A percentile compares a stretch with the other conserved stretches of the same genome.
Evolutionary conservation across 2,888 invertebrate genomes (phyloP).

Genomic region (Nebria brevicollis): DNA sequence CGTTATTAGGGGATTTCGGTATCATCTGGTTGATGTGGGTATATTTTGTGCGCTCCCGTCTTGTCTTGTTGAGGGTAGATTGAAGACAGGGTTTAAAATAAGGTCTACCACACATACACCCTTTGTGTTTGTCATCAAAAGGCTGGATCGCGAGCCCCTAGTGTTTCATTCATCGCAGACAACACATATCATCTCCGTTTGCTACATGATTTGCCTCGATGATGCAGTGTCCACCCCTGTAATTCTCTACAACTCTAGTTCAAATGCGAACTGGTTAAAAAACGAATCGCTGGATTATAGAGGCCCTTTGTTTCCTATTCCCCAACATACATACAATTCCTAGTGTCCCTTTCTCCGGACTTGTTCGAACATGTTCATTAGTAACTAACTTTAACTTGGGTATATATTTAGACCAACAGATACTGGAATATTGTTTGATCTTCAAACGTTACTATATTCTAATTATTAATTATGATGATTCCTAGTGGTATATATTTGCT

Average conservation of each 20-base stretch:
- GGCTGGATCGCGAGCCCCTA: background rate
- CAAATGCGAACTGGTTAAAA: background rate
- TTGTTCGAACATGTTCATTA: background rate
- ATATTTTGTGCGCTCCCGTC: background rate
- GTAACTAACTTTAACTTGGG: background rate
- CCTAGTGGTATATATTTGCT: no score
- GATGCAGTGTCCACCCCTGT: background rate
- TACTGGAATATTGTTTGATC: background rate
- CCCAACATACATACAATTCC: background rate
- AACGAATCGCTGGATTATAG: background rate
- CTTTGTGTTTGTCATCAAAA: background rate
- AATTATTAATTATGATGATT: background rate
- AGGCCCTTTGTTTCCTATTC: background rate
- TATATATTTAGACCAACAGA: background rate
- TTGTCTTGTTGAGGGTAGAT: background rate
- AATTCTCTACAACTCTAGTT: background rate
- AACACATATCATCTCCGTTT: background rate
- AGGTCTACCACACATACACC: background rate
- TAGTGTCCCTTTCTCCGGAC: background rate
- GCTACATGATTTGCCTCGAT: constrained; percentile 1
- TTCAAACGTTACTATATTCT: background rate
- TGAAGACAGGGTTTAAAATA: constrained; percentile 1
- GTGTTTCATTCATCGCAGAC: background rate
- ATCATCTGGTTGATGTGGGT: background rate
- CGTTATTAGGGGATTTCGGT: background rate